These are phyloP conservation scores for Alouatta palliata DNA, from an alignment of 2,113 vertebrate genomes.

Conservation along the genomic window DNA sequence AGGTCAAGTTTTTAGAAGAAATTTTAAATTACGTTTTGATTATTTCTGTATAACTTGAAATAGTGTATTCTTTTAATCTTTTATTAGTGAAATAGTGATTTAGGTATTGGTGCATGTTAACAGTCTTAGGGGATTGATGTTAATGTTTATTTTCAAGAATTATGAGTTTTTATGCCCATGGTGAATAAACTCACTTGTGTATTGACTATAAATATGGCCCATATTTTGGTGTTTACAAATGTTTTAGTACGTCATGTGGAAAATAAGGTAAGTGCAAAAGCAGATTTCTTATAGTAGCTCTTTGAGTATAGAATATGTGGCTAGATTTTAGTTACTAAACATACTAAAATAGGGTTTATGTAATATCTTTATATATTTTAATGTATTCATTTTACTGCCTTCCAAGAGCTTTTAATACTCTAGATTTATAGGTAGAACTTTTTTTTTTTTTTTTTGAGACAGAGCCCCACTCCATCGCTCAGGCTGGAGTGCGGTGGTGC, in stretches of 20 bases:
- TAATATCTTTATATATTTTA: neutral
- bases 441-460: neutral
- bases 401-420: neutral
- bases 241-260: neutral
- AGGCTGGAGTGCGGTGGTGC: too few relatives aligned
- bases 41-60: neutral
- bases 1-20: neutral
- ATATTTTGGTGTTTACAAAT: neutral
- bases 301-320: neutral
- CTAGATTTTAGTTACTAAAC: slow-evolving; percentile 19
- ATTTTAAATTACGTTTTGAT: slow-evolving; percentile 21
- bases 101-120: neutral
- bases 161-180: neutral
- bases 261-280: neutral
- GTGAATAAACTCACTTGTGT: neutral
- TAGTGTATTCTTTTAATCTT: neutral
- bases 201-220: neutral
- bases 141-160: slow-evolving; percentile 44
- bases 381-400: slow-evolving; percentile 14
- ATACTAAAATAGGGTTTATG: neutral
- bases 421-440: slow-evolving; percentile 20
- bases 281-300: slow-evolving; percentile 10
- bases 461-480: too few relatives aligned
- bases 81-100: neutral
- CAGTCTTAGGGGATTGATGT: neutral